Evolutionary conservation across 2,797 vertebrate species (phyloP).

Genomic region (Cercopithecus petaurista): DNA sequence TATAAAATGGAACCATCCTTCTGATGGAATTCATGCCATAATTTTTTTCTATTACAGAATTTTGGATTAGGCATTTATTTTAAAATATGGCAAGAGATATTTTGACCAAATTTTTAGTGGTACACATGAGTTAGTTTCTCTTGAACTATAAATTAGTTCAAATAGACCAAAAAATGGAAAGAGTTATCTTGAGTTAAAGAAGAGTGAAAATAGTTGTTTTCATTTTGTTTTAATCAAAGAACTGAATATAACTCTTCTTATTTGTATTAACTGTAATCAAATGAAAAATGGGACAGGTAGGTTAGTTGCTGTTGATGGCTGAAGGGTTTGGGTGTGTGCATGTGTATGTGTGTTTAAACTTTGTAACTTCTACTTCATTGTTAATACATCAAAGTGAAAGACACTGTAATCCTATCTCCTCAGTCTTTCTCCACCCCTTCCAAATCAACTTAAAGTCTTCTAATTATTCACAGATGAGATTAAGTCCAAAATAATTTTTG

Average conservation of each 20-base stretch:
- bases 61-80: constrained; percentile 4
- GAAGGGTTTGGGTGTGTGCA: not conserved
- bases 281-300: not conserved
- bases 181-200: not conserved
- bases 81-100: not conserved
- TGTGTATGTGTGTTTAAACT: not conserved
- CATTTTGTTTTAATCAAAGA: constrained; percentile 42
- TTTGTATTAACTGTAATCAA: not conserved
- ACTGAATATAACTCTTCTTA: not conserved
- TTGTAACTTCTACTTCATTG: constrained; percentile 44
- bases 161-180: not conserved
- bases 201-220: not conserved
- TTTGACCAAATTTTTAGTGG: not conserved
- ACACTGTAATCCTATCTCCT: constrained; percentile 56
- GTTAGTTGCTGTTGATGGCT: not conserved
- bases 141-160: not conserved
- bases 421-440: constrained; percentile 11
- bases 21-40: not conserved
- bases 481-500: constrained; percentile 18
- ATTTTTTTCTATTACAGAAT: not conserved
- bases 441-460: constrained; percentile 41
- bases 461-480: constrained; percentile 67
- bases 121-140: not conserved
- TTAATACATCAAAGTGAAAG: constrained; percentile 51
- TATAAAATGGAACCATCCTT: not conserved